These are phyloP conservation scores for Acanthisitta chloris DNA, from an alignment of 2,113 vertebrate genomes.

Conservation along the genomic window DNA sequence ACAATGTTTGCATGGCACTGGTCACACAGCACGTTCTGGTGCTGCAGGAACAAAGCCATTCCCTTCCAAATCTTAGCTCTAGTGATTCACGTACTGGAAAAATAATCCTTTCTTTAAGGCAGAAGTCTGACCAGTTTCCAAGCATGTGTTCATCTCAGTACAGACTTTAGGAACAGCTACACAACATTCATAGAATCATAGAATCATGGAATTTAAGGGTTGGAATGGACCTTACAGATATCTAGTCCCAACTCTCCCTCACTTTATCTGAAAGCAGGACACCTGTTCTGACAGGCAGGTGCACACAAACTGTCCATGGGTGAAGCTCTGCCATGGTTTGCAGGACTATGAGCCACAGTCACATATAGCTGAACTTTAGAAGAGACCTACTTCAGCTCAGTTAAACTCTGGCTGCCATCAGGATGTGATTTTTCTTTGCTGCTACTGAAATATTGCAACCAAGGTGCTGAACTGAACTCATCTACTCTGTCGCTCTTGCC, in stretches of 20 bases:
- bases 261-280: background rate
- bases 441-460: background rate
- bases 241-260: no score
- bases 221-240: no score
- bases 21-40: background rate
- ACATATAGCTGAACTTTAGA: background rate
- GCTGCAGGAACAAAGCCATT: background rate
- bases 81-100: background rate
- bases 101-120: background rate
- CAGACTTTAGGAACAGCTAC: background rate
- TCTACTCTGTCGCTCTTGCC: background rate
- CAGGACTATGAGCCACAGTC: background rate
- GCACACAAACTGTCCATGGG: background rate
- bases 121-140: background rate
- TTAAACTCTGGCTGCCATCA: background rate
- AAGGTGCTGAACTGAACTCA: background rate
- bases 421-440: background rate
- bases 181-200: background rate
- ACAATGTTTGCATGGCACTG: background rate
- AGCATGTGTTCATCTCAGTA: background rate
- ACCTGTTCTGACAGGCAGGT: accelerated
- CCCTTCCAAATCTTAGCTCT: background rate
- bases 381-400: background rate
- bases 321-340: background rate
- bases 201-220: no score